Base-by-base conservation (phyloP, 2,888 invertebrate genomes). In the Scaptodrosophila latifasciaeformis region DNA sequence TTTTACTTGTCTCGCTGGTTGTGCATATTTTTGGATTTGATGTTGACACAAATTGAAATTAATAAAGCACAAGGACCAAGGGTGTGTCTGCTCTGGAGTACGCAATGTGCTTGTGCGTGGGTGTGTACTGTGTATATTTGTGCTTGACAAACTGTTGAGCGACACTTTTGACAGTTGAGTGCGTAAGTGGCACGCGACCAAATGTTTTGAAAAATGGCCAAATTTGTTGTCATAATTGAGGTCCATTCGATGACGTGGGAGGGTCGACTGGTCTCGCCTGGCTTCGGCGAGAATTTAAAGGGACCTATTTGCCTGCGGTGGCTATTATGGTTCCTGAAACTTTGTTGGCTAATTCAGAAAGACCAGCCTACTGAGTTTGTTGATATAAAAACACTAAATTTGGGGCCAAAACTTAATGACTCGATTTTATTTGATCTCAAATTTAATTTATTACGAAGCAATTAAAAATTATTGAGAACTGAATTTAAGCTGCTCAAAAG, bases 21-120 rank as follows among this genome's bases (percentile, higher is more conserved):
- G 43, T 46, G 57, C 62, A 63, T n/a, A n/a, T 67, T 59, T 65
- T 79, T 68, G 59, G 74, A 63, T 51, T 63, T 76, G 77, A 67
- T 74, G 75, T 74, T 80, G 74, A 75, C 74, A 74, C 74, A 75
- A 80, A 75, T 75, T 80, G 81, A 75, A 75, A 75, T 77, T 75
- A 75, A 75, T 75, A 75, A 75, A 80, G 59, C 69, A 37, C 17
- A 2, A 13, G 12, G 27, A 42, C 40, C 18, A 12, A 18, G 48
- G 37, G 45, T 49, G 30, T 13, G n/a, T n/a, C n/a, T n/a, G n/a
- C 34, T 34, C 12, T 34, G 34, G 29, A 45, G 35, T 29, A 48
- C 30, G 37, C 24, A 45, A 24, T 48, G 37, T 57, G 59, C 49
- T 35, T 21, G 45, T 35, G 42, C 13, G 15, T 47, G 2, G 13